Evolutionary conservation across 2,113 vertebrate genomes (phyloP).

Genomic region (Nothocercus julius): DNA sequence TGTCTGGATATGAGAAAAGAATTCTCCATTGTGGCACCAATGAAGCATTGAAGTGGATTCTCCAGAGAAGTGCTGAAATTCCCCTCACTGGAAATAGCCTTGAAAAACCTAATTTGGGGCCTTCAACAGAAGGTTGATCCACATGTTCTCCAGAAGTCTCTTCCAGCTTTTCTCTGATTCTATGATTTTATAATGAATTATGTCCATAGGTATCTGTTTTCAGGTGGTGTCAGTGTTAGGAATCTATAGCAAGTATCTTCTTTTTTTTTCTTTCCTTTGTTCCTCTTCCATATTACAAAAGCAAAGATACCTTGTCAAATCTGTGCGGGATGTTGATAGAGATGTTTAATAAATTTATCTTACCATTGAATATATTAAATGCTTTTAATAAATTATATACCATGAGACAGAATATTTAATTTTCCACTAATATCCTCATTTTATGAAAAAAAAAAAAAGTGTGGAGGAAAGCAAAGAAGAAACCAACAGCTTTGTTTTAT

Average conservation of each 20-base stretch:
- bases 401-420: not conserved
- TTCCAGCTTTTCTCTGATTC: not conserved
- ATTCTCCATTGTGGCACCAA: not conserved
- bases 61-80: not conserved
- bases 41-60: not conserved
- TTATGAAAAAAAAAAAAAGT: not conserved
- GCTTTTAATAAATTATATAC: not conserved
- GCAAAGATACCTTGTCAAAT: not conserved
- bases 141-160: not conserved
- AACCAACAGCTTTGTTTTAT: not conserved
- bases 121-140: not conserved
- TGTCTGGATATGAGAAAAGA: not conserved
- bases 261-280: not conserved
- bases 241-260: not conserved
- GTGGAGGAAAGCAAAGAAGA: not conserved
- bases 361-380: not conserved
- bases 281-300: not conserved
- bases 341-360: not conserved
- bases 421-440: not conserved
- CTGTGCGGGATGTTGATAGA: not conserved
- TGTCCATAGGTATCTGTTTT: not conserved
- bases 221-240: not conserved
- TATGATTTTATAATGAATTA: not conserved
- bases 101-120: not conserved
- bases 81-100: not conserved